phyloP scores from a whole-genome alignment of 37 sponge, comb jelly and placozoan genomes.

The Lycopodina hypogea region DNA sequence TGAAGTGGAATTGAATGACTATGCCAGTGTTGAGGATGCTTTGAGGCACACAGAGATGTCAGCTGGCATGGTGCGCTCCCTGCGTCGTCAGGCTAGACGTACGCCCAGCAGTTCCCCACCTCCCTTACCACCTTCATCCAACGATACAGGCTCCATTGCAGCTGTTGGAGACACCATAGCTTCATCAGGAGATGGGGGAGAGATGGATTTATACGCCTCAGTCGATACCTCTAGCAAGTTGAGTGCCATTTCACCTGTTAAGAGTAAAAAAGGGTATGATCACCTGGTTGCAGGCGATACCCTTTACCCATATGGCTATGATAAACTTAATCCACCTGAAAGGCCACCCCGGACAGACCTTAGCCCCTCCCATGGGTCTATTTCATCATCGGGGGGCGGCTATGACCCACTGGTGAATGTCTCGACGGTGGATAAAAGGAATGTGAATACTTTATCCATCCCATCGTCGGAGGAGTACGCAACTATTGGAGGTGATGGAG shows the following conservation, averaged over 20 bases:
- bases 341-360: neutral
- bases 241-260: too few relatives aligned
- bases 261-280: neutral
- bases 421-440: neutral
- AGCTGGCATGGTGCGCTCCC: neutral
- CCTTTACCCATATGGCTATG: neutral
- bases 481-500: neutral
- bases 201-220: neutral
- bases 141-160: too few relatives aligned
- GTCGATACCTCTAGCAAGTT: neutral
- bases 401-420: neutral
- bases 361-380: neutral
- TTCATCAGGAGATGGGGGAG: neutral
- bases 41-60: neutral
- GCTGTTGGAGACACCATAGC: too few relatives aligned
- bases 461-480: constrained; percentile 1
- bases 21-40: constrained; percentile 26
- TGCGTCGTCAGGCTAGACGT: neutral
- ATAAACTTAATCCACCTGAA: constrained; percentile 1
- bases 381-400: too few relatives aligned
- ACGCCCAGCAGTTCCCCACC: constrained; percentile 27
- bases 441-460: neutral
- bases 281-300: neutral
- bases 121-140: neutral
- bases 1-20: neutral